These are phyloP conservation scores for Cochlearius cochlearius DNA, from an alignment of 2,113 vertebrate species.

Conservation along the genomic window DNA sequence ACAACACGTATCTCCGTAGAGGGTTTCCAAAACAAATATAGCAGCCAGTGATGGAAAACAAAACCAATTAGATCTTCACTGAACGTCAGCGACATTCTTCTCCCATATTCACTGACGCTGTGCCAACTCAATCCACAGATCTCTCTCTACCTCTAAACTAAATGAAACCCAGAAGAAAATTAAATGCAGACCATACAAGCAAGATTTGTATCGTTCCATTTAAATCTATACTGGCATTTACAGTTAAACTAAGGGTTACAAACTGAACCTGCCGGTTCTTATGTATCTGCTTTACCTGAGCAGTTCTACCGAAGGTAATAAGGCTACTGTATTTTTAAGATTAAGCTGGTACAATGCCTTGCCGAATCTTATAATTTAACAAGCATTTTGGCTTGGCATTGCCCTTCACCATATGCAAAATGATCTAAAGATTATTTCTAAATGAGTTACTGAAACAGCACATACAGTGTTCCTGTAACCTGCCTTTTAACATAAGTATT, in stretches of 20 bases:
- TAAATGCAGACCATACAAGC: background rate
- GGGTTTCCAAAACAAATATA: background rate
- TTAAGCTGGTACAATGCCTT: background rate
- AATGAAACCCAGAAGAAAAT: background rate
- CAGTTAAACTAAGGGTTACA: background rate
- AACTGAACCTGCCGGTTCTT: background rate
- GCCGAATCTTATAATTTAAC: background rate
- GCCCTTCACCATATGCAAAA: background rate
- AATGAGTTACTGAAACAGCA: background rate
- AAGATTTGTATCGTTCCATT: background rate
- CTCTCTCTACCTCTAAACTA: background rate
- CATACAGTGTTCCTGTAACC: rapidly evolving
- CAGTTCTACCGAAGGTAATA: background rate
- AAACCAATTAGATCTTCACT: background rate
- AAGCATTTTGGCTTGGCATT: background rate
- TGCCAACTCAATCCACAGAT: background rate
- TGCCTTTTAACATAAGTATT: background rate
- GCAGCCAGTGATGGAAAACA: background rate
- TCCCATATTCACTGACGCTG: background rate
- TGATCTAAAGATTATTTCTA: background rate
- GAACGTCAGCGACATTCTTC: background rate
- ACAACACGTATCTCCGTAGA: background rate
- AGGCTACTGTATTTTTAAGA: background rate
- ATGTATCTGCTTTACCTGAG: background rate
- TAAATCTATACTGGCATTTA: background rate